These are phyloP conservation scores for Melanotus villosus DNA, from an alignment of 2,888 invertebrate species.

Conservation along the genomic window DNA sequence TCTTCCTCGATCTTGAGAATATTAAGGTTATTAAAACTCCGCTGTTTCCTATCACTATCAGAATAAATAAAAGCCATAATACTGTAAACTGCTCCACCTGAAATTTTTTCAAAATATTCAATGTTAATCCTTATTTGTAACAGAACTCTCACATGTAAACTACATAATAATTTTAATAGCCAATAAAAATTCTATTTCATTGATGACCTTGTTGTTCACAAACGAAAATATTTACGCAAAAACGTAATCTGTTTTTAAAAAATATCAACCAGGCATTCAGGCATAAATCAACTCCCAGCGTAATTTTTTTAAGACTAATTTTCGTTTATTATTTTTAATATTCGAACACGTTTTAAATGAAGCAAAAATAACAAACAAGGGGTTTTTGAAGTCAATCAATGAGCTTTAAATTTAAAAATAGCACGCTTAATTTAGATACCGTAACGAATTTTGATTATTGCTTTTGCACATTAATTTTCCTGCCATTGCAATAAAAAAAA, in stretches of 20 bases:
- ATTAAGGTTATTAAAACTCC: conserved; percentile 89
- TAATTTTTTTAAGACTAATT: too few species aligned
- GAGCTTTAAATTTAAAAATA: conserved; percentile 9
- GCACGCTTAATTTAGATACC: background rate
- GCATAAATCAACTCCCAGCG: too few species aligned
- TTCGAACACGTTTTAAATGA: background rate
- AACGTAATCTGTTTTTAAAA: too few species aligned
- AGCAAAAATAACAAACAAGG: conserved; percentile 14
- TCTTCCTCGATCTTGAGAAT: conserved; percentile 87
- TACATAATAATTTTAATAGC: too few species aligned
- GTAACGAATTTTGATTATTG: background rate
- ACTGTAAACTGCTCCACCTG: conserved; percentile 92
- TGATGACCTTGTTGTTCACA: too few species aligned
- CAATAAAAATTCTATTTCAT: too few species aligned
- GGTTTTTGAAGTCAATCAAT: conserved; percentile 21
- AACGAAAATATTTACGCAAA: too few species aligned
- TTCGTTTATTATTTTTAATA: conserved; percentile 18
- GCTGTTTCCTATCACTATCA: conserved; percentile 89
- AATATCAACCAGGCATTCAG: too few species aligned
- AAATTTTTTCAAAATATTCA: too few species aligned
- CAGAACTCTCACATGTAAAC: too few species aligned
- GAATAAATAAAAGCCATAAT: conserved; percentile 86
- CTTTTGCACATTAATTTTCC: background rate
- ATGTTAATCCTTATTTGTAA: too few species aligned
- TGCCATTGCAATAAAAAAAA: conserved; percentile 2